Evolutionary conservation across 2,888 invertebrate species (phyloP), one percentile per base, ranked within the genome.

Genomic region (Digitonthophagus gazella): DNA sequence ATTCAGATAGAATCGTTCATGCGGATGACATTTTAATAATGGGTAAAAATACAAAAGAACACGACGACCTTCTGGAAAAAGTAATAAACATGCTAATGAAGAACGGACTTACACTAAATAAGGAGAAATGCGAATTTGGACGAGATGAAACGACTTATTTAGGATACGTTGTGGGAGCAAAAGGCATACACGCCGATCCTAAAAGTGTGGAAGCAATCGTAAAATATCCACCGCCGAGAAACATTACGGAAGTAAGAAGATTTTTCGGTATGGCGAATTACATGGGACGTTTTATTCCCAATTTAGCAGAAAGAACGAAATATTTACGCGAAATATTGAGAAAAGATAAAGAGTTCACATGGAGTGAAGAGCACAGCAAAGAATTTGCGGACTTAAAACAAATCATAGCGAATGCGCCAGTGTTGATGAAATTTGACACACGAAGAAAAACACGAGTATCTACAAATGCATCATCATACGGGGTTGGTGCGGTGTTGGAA

Each of bases 321-420:
- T 2, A 11, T 15, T 57, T 68, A 28, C 19, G 68, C 11, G 57
- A 3, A 57, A 19, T 55, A n/a, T 16, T 68, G 15, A 66, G 20
- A 14, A 68, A 68, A 66, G 58, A 68, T 8, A 22, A 5, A 11
- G 58, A 66, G 8, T 66, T 66, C 57, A 20, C 18, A 2, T 66
- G 68, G 68, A 55, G 19, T 22, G 20, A 66, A 6, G 16, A 57
- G 5, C 57, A 57, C 14, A n/a, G n/a, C 14, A 57, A 57, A 57
- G 57, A 57, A 14, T 57, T 57, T n/a, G 16, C 16, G 3, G n/a
- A 57, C 5, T 57, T 57, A 57, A 57, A 57, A 57, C 57, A 56
- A 66, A 22, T 58, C 15, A 68, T 57, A 15, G 15, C 11, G 8
- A 4, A 3, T 15, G 15, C 64, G n/a, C 64, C 14, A 19, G 20